These are phyloP conservation scores for Ceraclea dissimilis DNA, from an alignment of 2,888 invertebrate genomes.

Conservation along the genomic window DNA sequence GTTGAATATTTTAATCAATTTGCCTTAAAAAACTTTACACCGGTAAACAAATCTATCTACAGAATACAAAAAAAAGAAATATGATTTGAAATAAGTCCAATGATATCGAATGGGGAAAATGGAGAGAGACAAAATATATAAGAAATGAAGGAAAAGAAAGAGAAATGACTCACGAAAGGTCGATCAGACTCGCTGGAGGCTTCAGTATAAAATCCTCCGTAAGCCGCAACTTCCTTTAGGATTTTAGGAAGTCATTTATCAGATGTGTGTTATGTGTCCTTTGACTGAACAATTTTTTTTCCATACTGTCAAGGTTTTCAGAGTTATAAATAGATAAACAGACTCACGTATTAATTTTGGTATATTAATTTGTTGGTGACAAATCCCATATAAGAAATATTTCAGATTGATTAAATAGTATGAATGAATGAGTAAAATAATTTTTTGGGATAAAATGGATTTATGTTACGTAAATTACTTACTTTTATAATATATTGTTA, in stretches of 20 bases:
- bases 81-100: constrained; percentile 23
- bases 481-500: no score
- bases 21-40: no score
- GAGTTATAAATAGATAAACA: no score
- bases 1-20: no score
- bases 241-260: constrained; percentile 55
- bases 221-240: constrained; percentile 56
- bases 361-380: no score
- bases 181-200: constrained; percentile 21
- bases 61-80: constrained; percentile 16
- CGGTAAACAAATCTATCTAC: no score
- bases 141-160: constrained; percentile 2
- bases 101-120: constrained; percentile 5
- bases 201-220: constrained; percentile 45
- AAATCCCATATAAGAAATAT: no score
- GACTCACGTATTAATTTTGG: no score
- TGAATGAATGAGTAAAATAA: no score
- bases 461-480: no score
- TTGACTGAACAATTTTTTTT: constrained; percentile 33
- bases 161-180: constrained; percentile 10
- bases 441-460: no score
- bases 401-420: no score
- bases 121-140: constrained; percentile 4
- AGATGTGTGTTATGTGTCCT: constrained; percentile 50
- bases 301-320: not conserved